These are phyloP conservation scores for Botia kubotai DNA, from an alignment of 2,797 vertebrate genomes.

Conservation along the genomic window DNA sequence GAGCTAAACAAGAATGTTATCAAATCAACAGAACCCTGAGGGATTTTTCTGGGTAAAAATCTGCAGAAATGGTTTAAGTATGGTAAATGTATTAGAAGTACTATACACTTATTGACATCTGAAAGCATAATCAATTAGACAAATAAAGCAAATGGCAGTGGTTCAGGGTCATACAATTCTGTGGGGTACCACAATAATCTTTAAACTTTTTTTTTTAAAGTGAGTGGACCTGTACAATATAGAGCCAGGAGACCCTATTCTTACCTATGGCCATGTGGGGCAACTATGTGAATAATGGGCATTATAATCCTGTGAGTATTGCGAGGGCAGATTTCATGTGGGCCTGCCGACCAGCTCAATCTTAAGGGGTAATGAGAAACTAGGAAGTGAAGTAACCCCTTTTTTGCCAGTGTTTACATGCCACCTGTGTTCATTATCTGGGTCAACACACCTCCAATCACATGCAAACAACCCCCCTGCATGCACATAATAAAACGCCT, in stretches of 20 bases:
- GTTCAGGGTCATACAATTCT: no score
- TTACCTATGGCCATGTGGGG: background rate
- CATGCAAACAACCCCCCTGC: conserved; percentile 1
- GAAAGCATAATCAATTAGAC: background rate
- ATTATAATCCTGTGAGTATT: background rate
- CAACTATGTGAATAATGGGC: background rate
- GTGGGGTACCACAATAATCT: no score
- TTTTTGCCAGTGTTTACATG: conserved; percentile 35
- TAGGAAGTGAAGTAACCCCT: conserved; percentile 10
- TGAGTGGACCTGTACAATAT: background rate
- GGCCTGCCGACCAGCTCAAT: background rate
- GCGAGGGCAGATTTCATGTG: background rate
- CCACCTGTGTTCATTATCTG: conserved; percentile 61
- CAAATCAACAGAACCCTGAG: background rate
- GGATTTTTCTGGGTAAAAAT: background rate
- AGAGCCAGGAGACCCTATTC: background rate
- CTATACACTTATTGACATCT: background rate
- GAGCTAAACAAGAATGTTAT: background rate
- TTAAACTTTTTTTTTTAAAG: no score
- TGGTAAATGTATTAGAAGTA: background rate
- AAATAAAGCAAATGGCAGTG: no score
- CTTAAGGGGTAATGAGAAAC: conserved; percentile 24
- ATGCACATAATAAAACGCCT: background rate
- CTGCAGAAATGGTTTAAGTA: background rate
- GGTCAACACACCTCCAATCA: conserved; percentile 64